Base-by-base conservation (phyloP, 2,888 invertebrate genomes). In the Synanthedon tipuliformis region DNA sequence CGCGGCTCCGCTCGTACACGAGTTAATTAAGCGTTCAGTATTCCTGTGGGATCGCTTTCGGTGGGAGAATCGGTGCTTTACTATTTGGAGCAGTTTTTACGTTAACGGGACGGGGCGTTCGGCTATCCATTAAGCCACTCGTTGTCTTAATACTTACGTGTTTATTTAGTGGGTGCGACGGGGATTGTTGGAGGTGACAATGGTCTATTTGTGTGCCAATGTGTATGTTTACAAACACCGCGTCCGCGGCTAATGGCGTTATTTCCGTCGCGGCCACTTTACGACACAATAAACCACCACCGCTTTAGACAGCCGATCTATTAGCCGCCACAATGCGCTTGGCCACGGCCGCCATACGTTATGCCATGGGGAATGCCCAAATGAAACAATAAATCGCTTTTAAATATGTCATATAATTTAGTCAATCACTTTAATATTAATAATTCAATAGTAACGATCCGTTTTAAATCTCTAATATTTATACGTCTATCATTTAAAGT, bases 151-250 rank as follows among this genome's bases (percentile, higher is more conserved):
- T n/a, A n/a, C n/a, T n/a, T n/a, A 7, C 45, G 1, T 45, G 34
- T 34, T 34, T 34, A 34, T 34, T 34, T 34, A 34, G 34, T 15
- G 13, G 12, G n/a, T n/a, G 45, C 45, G 45, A 15, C 45, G 45
- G 34, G 10, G 10, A 34, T 34, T 57, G 61, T 57, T 54, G 58
- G 56, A 54, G 60, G 59, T 58, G 63, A 62, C 66, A 65, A 63
- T 61, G 65, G 56, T 60, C 67, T 66, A 63, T 66, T 64, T 63
- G 59, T 57, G 59, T 62, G 57, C 59, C 58, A 61, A 56, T 61
- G 65, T 59, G 50, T 61, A 56, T 80, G 79, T 79, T 79, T 79
- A 81, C 81, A 73, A 79, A 81, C 78, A 78, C 59, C 3, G 3
- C 53, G 51, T 62, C 56, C 54, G 50, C 55, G 61, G 64, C 78